Evolutionary conservation across 2,888 invertebrate genomes (phyloP), one percentile per base, ranked within the genome.

Genomic region (Thalpophila matura): DNA sequence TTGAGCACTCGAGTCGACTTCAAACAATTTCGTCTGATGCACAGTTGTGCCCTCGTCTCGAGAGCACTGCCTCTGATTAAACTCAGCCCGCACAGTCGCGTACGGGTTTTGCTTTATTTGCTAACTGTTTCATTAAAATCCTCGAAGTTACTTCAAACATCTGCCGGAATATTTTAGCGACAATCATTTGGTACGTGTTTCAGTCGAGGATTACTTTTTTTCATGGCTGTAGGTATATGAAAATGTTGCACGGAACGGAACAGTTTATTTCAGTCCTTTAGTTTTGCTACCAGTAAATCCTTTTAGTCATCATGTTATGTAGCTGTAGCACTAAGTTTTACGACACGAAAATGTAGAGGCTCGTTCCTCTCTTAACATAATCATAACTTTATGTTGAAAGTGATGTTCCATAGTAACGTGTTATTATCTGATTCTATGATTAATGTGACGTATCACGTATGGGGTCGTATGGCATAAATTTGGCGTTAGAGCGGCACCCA

Each of bases 21-120:
- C 86, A 88, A 89, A 90, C 86, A 91, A 88, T 89, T 88, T 88
- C 82, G 82, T 80, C 83, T 82, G 86, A 77, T 81, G 82, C 81
- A 81, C 81, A 85, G 80, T 85, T 84, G 79, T 77, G 79, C 80
- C 77, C 89, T 88, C 79, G 83, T 83, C 81, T 87, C 80, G 81
- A 89, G 88, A 82, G 88, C 87, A 82, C 85, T 85, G 89, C 81
- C 80, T 84, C 86, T 92, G 91, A 91, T 92, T 91, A 91, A 91
- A 90, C 87, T 85, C 84, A 68, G 81, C 80, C 78, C 50, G 57
- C 66, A 51, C 54, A 73, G 79, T 69, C 72, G 74, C 73, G 71
- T 73, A 77, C 77, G 62, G 72, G 69, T 72, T 73, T 81, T 79
- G 81, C 83, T 89, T 87, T 88, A 86, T 89, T 88, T 87, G 80